Percentiles rank a stretch among this genome's conserved stretches.
These are phyloP conservation scores for Microcebus griseorufus DNA, from an alignment of 2,113 vertebrate species.

Conservation along the genomic window DNA sequence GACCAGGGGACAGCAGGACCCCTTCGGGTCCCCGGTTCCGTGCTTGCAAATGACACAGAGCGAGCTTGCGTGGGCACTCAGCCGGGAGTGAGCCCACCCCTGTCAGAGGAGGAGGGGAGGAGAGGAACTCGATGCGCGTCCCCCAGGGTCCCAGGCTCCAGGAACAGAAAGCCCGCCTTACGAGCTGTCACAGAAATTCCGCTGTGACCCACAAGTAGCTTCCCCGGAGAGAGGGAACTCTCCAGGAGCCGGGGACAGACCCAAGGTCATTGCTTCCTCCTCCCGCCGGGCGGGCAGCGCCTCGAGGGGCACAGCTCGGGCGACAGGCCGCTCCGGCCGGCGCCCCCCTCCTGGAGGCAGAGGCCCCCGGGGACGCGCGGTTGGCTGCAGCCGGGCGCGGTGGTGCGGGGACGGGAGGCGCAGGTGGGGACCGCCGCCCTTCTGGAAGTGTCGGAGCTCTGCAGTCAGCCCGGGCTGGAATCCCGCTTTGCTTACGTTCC, in stretches of 20 bases:
- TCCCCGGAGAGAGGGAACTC: slow-evolving; percentile 66
- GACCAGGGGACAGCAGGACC: not conserved
- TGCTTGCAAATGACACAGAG: not conserved
- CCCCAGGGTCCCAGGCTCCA: not conserved
- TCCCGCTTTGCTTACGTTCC: not conserved
- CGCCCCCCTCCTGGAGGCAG: not conserved
- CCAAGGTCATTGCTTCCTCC: slow-evolving; percentile 29
- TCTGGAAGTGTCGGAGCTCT: not conserved
- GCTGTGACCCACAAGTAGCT: slow-evolving; percentile 68
- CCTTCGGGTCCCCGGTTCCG: not conserved
- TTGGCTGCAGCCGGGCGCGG: not conserved
- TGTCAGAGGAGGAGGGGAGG: not conserved
- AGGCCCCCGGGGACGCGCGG: not conserved
- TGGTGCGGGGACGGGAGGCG: not conserved
- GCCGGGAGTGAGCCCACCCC: not conserved
- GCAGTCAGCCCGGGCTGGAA: not conserved
- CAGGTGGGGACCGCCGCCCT: not conserved
- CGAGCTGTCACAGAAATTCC: slow-evolving; percentile 74
- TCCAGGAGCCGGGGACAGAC: slow-evolving; percentile 55
- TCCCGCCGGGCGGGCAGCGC: not conserved
- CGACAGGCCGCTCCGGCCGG: not conserved
- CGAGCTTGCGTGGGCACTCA: not conserved
- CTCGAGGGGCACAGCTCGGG: not conserved
- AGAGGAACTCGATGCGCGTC: not conserved
- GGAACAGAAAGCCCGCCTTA: slow-evolving; percentile 67